phyloP scores from a whole-genome alignment of 1,140 invertebrate species.

The Neotoxoptera formosana region DNA sequence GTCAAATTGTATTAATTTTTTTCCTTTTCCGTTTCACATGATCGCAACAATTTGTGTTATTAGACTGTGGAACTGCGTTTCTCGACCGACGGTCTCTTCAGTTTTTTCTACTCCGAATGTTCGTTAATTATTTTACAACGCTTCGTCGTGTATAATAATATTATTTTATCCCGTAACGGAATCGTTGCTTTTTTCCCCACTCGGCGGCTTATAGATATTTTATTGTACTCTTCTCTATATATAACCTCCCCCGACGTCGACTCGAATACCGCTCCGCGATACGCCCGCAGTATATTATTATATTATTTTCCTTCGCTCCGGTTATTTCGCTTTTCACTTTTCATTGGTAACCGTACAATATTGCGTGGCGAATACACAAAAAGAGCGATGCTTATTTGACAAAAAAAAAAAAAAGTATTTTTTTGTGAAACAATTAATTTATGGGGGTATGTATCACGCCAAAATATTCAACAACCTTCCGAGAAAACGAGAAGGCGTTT shows the following conservation, averaged over 20 bases:
- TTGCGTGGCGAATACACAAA: neutral
- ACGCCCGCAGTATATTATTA: neutral
- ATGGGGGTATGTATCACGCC: neutral
- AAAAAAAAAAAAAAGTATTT: neutral
- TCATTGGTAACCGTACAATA: neutral
- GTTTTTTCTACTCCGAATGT: neutral
- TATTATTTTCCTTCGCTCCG: neutral
- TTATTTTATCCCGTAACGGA: neutral
- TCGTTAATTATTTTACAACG: neutral
- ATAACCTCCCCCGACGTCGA: too few species aligned
- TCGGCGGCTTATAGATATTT: neutral
- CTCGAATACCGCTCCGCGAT: neutral
- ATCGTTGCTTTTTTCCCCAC: neutral
- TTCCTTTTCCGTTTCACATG: too few species aligned
- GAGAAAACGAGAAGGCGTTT: neutral
- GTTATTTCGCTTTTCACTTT: neutral
- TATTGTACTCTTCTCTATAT: neutral
- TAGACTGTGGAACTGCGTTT: too few species aligned
- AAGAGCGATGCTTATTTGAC: neutral
- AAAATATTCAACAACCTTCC: neutral
- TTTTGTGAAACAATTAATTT: neutral
- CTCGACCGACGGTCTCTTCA: neutral
- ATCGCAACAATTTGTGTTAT: too few species aligned
- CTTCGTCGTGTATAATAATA: neutral
- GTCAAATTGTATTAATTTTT: too few species aligned